phyloP scores from a whole-genome alignment of 2,797 vertebrate species.

The Columba guinea region DNA sequence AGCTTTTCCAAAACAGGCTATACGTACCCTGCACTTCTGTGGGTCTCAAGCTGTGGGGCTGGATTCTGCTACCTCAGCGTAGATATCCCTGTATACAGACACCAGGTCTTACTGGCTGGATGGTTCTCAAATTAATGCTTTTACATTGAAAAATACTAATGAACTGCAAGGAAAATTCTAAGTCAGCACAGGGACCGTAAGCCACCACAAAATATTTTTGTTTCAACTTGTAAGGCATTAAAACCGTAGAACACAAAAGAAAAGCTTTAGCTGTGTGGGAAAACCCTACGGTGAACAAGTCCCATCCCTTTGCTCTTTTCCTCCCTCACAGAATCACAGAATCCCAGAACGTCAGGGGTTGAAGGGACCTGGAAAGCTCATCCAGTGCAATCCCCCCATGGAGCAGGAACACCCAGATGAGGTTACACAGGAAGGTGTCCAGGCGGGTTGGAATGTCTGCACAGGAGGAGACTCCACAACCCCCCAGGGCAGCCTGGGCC shows the following conservation, averaged over 20 bases:
- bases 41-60: background rate
- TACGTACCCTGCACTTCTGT: background rate
- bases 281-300: background rate
- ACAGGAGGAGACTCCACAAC: too few species aligned
- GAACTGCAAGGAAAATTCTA: background rate
- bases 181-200: background rate
- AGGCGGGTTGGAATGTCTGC: too few species aligned
- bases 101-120: background rate
- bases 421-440: too few species aligned
- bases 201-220: background rate
- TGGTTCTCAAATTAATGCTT: background rate
- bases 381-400: too few species aligned
- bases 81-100: background rate
- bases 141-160: background rate
- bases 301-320: background rate
- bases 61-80: background rate
- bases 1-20: background rate
- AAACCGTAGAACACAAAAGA: background rate
- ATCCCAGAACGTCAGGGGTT: too few species aligned
- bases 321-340: too few species aligned
- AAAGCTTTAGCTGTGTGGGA: background rate
- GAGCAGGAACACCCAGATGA: too few species aligned
- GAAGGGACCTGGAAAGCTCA: too few species aligned
- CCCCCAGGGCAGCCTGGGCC: too few species aligned
- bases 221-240: background rate